Evolutionary conservation across 2,888 invertebrate species (phyloP).

Genomic region (Himalopsyche anomala): DNA sequence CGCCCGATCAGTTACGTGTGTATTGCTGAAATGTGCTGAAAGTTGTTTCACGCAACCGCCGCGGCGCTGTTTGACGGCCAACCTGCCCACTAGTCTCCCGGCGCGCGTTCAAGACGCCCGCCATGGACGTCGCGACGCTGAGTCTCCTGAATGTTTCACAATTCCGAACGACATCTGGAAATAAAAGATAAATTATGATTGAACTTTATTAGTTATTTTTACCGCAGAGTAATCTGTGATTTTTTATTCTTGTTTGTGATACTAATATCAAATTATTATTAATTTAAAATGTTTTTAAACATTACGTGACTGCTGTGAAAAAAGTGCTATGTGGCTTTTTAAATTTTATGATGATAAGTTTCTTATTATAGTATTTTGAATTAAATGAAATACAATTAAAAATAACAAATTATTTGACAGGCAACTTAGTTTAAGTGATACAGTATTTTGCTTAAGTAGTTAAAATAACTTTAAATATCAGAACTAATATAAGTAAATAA

Average conservation of each 20-base stretch:
- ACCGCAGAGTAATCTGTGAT: neutral
- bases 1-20: constrained; percentile 42
- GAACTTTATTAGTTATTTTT: neutral
- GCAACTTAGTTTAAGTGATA: neutral
- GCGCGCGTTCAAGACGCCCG: constrained; percentile 62
- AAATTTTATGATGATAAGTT: constrained; percentile 32
- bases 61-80: constrained; percentile 58
- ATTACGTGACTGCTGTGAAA: constrained; percentile 29
- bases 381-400: neutral
- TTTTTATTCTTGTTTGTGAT: neutral
- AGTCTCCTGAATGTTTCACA: neutral
- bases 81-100: constrained; percentile 62
- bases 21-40: constrained; percentile 42
- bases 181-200: constrained; percentile 17
- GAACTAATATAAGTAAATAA: neutral
- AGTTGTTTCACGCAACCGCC: constrained; percentile 43
- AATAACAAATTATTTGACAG: neutral
- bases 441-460: neutral
- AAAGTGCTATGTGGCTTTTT: constrained; percentile 31
- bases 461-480: neutral
- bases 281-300: constrained; percentile 32
- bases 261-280: neutral
- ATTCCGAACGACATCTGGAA: constrained; percentile 34
- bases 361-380: constrained; percentile 1
- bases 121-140: constrained; percentile 44